These are phyloP conservation scores for Macrophya alboannulata DNA, from an alignment of 2,888 invertebrate species.

Conservation along the genomic window DNA sequence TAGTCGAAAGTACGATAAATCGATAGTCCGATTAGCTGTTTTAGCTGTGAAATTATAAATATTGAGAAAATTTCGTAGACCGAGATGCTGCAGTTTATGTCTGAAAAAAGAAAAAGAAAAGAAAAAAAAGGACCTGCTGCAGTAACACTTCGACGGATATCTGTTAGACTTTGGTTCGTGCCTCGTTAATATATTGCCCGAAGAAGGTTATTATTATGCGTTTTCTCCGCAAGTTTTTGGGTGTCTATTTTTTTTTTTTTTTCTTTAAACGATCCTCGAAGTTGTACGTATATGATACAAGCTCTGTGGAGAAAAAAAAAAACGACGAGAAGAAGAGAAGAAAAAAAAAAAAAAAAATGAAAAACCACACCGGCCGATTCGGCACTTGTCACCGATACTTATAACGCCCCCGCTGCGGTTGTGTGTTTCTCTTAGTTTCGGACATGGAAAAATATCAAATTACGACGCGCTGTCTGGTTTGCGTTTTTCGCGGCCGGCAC, in stretches of 20 bases:
- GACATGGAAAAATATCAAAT: slow-evolving; percentile 65
- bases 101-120: background rate
- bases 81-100: too few relatives aligned
- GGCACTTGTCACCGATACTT: slow-evolving; percentile 43
- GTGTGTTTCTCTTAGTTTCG: slow-evolving; percentile 50
- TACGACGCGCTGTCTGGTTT: slow-evolving; percentile 74
- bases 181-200: slow-evolving; percentile 38
- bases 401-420: slow-evolving; percentile 59
- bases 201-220: background rate
- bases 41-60: background rate
- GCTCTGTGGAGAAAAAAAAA: slow-evolving; percentile 26
- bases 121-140: background rate
- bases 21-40: background rate
- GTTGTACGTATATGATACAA: background rate
- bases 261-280: background rate
- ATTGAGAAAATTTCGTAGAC: too few relatives aligned
- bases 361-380: slow-evolving; percentile 39
- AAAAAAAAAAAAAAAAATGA: slow-evolving; percentile 48
- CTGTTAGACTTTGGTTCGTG: slow-evolving; percentile 40
- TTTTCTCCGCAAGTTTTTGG: background rate
- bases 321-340: slow-evolving; percentile 28
- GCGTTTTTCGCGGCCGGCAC: slow-evolving; percentile 70
- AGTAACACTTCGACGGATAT: background rate
- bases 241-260: background rate
- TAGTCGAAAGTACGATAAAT: too few relatives aligned